Conservation (phyloP, 2,113 vertebrate genomes). For the Henicopernis longicauda region DNA sequence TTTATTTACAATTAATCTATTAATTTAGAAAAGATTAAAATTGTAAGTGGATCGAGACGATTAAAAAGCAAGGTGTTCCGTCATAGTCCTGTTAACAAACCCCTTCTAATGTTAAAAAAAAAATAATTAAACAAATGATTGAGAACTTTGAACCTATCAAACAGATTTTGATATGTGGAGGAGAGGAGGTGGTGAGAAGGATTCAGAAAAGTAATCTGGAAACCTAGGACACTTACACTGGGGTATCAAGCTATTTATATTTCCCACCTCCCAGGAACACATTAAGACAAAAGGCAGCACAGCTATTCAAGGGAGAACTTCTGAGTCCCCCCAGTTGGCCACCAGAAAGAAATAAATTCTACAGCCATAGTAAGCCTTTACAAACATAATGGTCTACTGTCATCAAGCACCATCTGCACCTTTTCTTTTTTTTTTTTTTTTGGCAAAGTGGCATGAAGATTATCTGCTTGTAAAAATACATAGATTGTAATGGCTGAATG, state of each 20-base stretch:
- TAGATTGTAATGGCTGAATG: neutral
- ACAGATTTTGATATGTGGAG: neutral
- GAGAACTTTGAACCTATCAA: neutral
- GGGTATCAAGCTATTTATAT: neutral
- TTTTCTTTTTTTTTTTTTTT: neutral
- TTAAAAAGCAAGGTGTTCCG: neutral
- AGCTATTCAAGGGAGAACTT: neutral
- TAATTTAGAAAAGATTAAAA: neutral
- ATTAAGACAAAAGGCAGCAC: neutral
- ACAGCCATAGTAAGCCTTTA: neutral
- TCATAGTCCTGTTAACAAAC: neutral
- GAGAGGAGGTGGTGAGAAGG: neutral
- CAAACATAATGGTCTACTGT: neutral
- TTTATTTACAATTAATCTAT: neutral
- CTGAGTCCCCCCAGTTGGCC: neutral
- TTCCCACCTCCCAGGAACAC: neutral
- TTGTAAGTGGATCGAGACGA: rapidly evolving
- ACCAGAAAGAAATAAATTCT: neutral
- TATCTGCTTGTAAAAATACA: neutral
- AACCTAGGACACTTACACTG: neutral
- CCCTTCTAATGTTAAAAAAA: neutral
- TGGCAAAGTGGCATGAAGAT: neutral
- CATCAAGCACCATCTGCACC: neutral
- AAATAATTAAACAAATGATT: neutral
- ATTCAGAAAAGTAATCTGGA: neutral